Percentiles rank a stretch among this genome's conserved stretches.
Conservation (phyloP, 2,797 vertebrate species). For the Chelon auratus region DNA sequence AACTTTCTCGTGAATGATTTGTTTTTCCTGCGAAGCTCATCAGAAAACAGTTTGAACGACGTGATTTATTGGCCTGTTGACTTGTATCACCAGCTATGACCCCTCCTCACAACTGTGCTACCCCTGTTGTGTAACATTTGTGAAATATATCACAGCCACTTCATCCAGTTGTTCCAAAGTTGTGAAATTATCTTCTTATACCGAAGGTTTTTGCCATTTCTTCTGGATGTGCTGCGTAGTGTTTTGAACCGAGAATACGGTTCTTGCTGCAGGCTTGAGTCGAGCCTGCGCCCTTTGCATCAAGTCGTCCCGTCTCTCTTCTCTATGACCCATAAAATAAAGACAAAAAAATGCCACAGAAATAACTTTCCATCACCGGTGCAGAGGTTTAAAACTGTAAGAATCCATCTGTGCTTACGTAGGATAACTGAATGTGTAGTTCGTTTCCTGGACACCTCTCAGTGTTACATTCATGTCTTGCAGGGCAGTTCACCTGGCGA, state of each 20-base stretch:
- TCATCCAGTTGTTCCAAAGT: background rate
- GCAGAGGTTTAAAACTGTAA: too few relatives aligned
- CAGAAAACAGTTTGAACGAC: background rate
- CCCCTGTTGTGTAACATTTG: background rate
- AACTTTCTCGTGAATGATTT: conserved; percentile 1
- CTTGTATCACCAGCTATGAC: background rate
- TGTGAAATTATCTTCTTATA: background rate
- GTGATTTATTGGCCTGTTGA: conserved; percentile 20
- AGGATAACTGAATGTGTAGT: background rate
- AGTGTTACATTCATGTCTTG: background rate
- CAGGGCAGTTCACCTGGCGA: conserved; percentile 68
- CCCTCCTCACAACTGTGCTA: background rate
- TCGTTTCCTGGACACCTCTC: background rate
- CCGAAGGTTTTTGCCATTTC: background rate
- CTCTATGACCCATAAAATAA: too few relatives aligned
- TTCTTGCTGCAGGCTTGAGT: too few relatives aligned
- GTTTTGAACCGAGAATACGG: too few relatives aligned
- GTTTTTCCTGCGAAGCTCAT: conserved; percentile 9
- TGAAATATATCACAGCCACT: background rate
- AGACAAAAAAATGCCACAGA: too few relatives aligned
- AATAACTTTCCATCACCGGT: too few relatives aligned
- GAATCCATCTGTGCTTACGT: too few relatives aligned
- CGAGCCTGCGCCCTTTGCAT: too few relatives aligned
- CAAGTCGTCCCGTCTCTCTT: too few relatives aligned
- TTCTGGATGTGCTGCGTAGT: too few relatives aligned